Conservation (phyloP, 35 echinoderm and acorn worm genomes). For the Ptychodera flava region DNA sequence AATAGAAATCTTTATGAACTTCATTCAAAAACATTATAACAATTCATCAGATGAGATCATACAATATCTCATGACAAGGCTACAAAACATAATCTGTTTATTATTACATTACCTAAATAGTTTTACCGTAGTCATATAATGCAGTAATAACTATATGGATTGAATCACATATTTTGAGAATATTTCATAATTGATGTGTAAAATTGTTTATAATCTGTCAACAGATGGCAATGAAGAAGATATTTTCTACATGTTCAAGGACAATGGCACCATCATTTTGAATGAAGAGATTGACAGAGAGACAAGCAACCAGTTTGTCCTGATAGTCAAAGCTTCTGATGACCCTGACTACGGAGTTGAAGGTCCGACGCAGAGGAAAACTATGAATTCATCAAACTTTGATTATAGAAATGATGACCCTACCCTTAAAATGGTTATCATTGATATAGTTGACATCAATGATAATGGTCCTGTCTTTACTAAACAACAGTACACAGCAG, state of each 20-base stretch:
- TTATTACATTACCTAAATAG: too few species aligned
- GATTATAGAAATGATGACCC: background rate
- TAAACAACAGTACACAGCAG: slow-evolving; percentile 25
- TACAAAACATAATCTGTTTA: too few species aligned
- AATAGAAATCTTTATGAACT: too few species aligned
- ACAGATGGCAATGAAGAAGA: background rate
- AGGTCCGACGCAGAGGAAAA: background rate
- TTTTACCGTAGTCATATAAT: too few species aligned
- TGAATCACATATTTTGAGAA: too few species aligned
- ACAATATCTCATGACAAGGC: too few species aligned
- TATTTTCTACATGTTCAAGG: background rate
- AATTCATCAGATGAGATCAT: too few species aligned
- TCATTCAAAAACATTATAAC: too few species aligned
- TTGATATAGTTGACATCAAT: slow-evolving; percentile 85
- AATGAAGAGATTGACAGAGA: background rate
- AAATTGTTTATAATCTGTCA: background rate
- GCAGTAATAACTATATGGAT: too few species aligned
- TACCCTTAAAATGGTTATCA: slow-evolving; percentile 12
- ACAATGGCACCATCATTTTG: background rate
- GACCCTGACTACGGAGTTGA: background rate
- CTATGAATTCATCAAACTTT: background rate
- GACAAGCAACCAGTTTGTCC: background rate
- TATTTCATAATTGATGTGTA: too few species aligned
- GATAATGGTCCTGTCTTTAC: slow-evolving; percentile 76
- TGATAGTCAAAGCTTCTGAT: background rate